Evolutionary conservation across 1,140 invertebrate genomes (phyloP).

Genomic region (Ruditapes philippinarum): DNA sequence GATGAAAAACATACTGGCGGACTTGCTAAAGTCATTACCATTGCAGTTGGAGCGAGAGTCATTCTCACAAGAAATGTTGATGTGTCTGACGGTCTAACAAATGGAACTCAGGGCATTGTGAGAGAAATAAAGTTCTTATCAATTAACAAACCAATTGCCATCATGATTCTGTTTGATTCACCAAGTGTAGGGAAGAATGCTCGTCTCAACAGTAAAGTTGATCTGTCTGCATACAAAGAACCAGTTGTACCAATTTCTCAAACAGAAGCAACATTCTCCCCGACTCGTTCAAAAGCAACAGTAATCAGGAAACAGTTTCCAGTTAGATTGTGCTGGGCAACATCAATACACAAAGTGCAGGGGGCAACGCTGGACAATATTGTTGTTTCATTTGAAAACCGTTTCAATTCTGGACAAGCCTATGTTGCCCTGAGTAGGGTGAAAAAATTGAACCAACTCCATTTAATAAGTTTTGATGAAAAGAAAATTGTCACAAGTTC

Average conservation of each 20-base stretch:
- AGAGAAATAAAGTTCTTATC: neutral
- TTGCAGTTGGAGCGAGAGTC: constrained; percentile 33
- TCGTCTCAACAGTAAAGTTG: neutral
- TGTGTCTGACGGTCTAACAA: constrained; percentile 41
- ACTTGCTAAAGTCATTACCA: neutral
- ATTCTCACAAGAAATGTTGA: constrained; percentile 40
- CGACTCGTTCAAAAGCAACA: neutral
- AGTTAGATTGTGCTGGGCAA: constrained; percentile 66
- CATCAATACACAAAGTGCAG: constrained; percentile 72
- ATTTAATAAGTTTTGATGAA: constrained; percentile 54
- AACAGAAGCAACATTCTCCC: neutral
- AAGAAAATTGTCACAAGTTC: neutral
- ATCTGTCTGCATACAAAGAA: neutral
- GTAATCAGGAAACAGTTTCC: constrained; percentile 66
- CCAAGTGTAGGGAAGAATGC: neutral
- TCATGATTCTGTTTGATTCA: constrained; percentile 25
- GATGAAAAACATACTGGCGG: neutral
- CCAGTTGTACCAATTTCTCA: constrained; percentile 4
- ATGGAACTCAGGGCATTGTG: constrained; percentile 39
- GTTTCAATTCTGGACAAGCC: constrained; percentile 64
- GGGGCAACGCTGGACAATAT: constrained; percentile 66
- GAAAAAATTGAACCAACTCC: constrained; percentile 56
- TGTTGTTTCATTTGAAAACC: constrained; percentile 66
- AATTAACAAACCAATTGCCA: neutral
- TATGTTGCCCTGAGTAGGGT: constrained; percentile 72